phyloP scores from a whole-genome alignment of 2,113 vertebrate genomes.

The Beaufortia kweichowensis region DNA sequence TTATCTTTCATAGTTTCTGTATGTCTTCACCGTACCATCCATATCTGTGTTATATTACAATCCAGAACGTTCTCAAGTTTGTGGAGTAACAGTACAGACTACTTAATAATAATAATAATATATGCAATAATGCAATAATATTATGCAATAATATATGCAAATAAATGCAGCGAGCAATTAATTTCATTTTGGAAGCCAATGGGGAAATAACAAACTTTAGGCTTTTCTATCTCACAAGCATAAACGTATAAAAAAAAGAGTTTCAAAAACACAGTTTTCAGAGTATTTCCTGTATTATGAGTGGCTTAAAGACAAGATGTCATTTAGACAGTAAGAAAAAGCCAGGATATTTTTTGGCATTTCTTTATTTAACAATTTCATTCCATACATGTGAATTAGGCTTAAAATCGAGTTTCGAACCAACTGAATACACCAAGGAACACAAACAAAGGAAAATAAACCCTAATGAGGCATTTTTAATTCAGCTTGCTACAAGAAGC shows the following conservation, averaged over 20 bases:
- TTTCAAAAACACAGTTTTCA: too few relatives aligned
- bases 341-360: slow-evolving; percentile 65
- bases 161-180: too few relatives aligned
- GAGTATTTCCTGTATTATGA: too few relatives aligned
- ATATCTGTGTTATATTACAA: not conserved
- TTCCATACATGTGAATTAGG: slow-evolving; percentile 71
- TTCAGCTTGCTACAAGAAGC: slow-evolving; percentile 60
- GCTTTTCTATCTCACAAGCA: not conserved
- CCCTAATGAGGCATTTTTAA: slow-evolving; percentile 56
- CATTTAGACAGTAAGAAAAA: slow-evolving; percentile 26
- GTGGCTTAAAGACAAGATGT: too few relatives aligned
- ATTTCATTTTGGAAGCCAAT: not conserved
- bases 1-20: slow-evolving; percentile 35
- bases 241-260: too few relatives aligned
- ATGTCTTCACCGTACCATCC: not conserved
- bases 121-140: too few relatives aligned
- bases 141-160: too few relatives aligned
- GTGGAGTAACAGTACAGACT: too few relatives aligned
- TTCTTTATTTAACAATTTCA: slow-evolving; percentile 74
- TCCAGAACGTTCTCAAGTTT: slow-evolving; percentile 16
- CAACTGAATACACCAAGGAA: slow-evolving; percentile 62
- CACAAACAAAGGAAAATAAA: slow-evolving; percentile 62
- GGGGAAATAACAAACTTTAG: not conserved
- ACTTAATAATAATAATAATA: too few relatives aligned
- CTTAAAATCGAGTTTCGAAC: slow-evolving; percentile 67